These are phyloP conservation scores for Epinephelus fuscoguttatus DNA, from an alignment of 2,113 vertebrate genomes.

Conservation along the genomic window DNA sequence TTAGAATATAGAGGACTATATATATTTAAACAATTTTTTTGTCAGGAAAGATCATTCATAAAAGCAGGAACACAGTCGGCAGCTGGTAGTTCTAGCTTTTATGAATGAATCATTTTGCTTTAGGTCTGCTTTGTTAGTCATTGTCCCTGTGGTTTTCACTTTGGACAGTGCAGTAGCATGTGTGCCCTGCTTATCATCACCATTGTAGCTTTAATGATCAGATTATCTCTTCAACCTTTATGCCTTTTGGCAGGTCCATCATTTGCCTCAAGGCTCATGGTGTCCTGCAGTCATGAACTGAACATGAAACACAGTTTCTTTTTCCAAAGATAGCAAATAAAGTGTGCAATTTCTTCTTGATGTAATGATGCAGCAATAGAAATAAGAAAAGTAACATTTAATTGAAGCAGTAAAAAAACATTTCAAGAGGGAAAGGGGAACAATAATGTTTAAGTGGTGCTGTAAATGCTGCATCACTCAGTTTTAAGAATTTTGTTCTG, in stretches of 20 bases:
- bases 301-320: too few species aligned
- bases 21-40: neutral
- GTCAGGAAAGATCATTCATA: neutral
- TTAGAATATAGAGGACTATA: neutral
- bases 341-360: neutral
- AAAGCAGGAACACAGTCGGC: slow-evolving; percentile 6
- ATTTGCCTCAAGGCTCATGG: neutral
- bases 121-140: too few species aligned
- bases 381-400: neutral
- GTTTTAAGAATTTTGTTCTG: neutral
- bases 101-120: too few species aligned
- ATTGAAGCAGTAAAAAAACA: neutral
- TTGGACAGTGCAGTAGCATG: neutral
- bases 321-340: neutral
- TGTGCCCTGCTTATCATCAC: neutral
- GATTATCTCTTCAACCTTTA: neutral
- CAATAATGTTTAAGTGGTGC: neutral
- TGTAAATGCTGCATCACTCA: neutral
- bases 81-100: neutral
- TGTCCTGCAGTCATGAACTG: neutral
- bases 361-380: slow-evolving; percentile 5
- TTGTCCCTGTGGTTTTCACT: neutral
- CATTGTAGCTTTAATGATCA: neutral
- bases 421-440: neutral
- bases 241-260: slow-evolving; percentile 14